Conservation (phyloP, 1,140 invertebrate species). For the Neoseiulus cucumeris region DNA sequence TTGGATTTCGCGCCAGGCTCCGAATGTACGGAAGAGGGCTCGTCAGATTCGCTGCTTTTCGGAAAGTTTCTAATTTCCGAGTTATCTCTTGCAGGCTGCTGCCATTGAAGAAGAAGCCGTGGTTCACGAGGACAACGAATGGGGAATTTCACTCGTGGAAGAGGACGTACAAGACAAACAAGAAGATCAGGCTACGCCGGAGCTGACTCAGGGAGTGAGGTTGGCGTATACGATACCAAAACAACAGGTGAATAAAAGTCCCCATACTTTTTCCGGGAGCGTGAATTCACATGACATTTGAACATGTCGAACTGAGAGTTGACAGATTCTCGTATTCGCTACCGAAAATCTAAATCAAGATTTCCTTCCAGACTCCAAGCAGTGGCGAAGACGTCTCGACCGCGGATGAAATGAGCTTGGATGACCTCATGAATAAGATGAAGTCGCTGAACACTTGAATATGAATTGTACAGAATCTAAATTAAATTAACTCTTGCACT, state of each 20-base stretch:
- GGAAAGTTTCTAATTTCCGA: neutral
- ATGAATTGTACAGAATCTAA: neutral
- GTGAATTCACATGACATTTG: no score
- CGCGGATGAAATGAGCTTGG: constrained; percentile 39
- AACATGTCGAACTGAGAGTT: no score
- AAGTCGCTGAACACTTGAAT: constrained; percentile 48
- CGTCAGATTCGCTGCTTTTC: no score
- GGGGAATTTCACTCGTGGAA: constrained; percentile 54
- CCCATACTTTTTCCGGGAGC: no score
- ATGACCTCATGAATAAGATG: constrained; percentile 75
- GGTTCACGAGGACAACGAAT: constrained; percentile 73
- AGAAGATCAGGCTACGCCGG: constrained; percentile 18
- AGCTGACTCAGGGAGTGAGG: constrained; percentile 39
- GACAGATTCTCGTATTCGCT: no score
- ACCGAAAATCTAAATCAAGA: no score
- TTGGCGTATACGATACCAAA: constrained; percentile 41
- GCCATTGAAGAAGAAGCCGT: constrained; percentile 36
- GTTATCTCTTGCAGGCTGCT: constrained; percentile 22
- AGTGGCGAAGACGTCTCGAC: constrained; percentile 22
- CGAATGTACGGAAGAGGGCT: no score
- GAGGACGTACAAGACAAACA: constrained; percentile 34
- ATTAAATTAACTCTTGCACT: no score
- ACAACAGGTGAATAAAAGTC: constrained; percentile 21
- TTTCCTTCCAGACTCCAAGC: constrained; percentile 16
- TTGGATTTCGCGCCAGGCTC: no score